Evolutionary conservation across 2,113 vertebrate species (phyloP).

Genomic region (Perognathus longimembris): DNA sequence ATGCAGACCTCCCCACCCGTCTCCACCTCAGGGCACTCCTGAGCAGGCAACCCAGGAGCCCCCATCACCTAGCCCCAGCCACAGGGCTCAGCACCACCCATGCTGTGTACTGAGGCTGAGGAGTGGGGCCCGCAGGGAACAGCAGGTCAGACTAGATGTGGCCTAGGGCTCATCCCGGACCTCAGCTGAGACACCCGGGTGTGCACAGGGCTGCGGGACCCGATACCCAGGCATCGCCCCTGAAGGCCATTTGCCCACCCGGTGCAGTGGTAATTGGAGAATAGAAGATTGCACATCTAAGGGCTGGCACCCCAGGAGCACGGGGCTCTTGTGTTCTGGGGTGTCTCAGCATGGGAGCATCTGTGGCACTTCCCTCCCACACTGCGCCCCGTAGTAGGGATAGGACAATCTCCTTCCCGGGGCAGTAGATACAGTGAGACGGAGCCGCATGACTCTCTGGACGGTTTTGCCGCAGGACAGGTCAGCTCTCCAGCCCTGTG

Average conservation of each 20-base stretch:
- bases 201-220: too few species aligned
- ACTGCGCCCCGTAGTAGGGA: not conserved
- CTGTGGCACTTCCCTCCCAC: not conserved
- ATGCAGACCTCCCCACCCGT: too few species aligned
- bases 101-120: fast-evolving
- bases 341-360: too few species aligned
- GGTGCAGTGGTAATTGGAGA: not conserved
- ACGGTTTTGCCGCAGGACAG: fast-evolving
- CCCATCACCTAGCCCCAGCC: fast-evolving
- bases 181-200: too few species aligned
- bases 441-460: fast-evolving
- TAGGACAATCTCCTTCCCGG: not conserved
- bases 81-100: fast-evolving
- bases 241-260: not conserved
- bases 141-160: not conserved
- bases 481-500: not conserved
- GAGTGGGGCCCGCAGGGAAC: not conserved
- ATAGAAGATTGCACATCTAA: not conserved
- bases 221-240: too few species aligned
- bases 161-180: not conserved
- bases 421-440: not conserved
- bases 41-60: too few species aligned
- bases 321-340: not conserved
- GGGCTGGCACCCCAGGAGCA: not conserved
- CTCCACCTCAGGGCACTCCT: not conserved